A percentile compares a stretch with the other conserved stretches of the same genome.
Conservation (phyloP, 1,140 invertebrate species). For the Macrocentrus cingulum region DNA sequence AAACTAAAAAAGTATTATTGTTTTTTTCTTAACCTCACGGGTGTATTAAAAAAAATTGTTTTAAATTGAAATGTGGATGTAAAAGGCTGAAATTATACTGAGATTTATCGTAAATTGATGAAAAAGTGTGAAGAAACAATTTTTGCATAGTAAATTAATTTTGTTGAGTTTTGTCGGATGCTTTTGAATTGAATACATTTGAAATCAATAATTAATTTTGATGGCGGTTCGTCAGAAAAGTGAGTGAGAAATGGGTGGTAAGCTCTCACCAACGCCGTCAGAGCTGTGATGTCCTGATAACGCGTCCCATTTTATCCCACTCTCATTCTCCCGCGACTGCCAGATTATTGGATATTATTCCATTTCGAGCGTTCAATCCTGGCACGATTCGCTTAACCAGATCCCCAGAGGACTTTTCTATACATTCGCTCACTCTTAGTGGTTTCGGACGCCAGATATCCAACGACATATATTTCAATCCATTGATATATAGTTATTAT, state of each 20-base stretch:
- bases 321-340: constrained; percentile 34
- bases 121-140: too few species aligned
- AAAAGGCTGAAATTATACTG: too few species aligned
- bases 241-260: constrained; percentile 6
- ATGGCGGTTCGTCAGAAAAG: constrained; percentile 30
- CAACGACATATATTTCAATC: too few species aligned
- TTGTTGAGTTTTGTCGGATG: constrained; percentile 35
- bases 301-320: constrained; percentile 50
- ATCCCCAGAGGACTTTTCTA: constrained; percentile 38
- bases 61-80: too few species aligned
- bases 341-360: constrained; percentile 58
- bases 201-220: constrained; percentile 58
- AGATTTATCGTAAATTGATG: too few species aligned
- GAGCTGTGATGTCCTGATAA: constrained; percentile 48
- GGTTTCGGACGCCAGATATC: too few species aligned
- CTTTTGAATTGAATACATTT: constrained; percentile 46
- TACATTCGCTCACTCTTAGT: constrained; percentile 38
- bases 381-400: constrained; percentile 50
- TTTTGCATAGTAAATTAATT: too few species aligned
- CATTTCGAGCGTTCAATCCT: constrained; percentile 56
- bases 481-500: too few species aligned
- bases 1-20: too few species aligned
- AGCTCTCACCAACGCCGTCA: constrained; percentile 15
- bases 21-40: too few species aligned
- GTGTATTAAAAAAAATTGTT: too few species aligned